phyloP scores from a whole-genome alignment of 2,113 vertebrate species.

The Pseudorasbora parva region DNA sequence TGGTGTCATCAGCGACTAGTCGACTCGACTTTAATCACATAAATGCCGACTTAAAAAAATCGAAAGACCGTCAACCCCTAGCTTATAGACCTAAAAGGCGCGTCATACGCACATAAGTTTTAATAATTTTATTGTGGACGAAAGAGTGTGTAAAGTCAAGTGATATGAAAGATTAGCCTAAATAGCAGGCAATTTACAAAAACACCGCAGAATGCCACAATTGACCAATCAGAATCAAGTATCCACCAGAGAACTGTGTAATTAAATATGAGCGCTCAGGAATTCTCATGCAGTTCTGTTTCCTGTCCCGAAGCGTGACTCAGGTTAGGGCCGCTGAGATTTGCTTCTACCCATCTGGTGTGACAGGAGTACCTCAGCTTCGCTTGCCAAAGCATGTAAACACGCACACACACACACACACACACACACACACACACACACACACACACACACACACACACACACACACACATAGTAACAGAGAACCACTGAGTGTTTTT shows the following conservation, averaged over 20 bases:
- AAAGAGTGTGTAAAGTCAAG: not conserved
- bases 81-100: too few species aligned
- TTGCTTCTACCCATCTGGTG: slow-evolving; percentile 40
- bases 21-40: too few species aligned
- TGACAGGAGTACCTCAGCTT: slow-evolving; percentile 13
- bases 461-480: slow-evolving; percentile 1
- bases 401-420: not conserved
- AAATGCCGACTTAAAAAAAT: too few species aligned
- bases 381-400: slow-evolving; percentile 18
- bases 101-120: too few species aligned
- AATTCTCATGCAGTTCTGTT: not conserved
- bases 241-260: not conserved
- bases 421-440: slow-evolving; percentile 20
- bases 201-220: not conserved
- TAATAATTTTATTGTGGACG: not conserved
- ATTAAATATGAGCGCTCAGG: not conserved
- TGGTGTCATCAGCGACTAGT: too few species aligned
- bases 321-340: slow-evolving; percentile 16
- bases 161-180: not conserved
- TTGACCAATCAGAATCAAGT: slow-evolving; percentile 1
- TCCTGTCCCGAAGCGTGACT: not conserved
- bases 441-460: slow-evolving; percentile 3
- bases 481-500: slow-evolving; percentile 26
- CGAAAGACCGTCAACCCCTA: too few species aligned
- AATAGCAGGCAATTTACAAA: not conserved